These are phyloP conservation scores for Axinella damicornis DNA, from an alignment of 37 sponge, comb jelly and placozoan genomes.

Conservation along the genomic window DNA sequence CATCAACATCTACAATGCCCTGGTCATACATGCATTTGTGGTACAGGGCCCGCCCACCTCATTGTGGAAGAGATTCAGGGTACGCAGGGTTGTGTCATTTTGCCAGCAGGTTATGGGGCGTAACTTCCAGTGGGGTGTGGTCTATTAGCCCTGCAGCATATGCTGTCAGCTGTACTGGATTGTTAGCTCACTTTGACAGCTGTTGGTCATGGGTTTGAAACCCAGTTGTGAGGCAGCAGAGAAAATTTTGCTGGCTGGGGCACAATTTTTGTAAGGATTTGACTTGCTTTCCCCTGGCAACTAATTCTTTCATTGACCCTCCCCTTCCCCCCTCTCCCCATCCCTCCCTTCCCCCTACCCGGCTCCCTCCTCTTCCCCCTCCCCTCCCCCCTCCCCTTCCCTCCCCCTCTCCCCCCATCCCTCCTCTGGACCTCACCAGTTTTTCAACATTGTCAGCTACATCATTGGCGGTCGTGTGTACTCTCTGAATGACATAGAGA, in stretches of 20 bases:
- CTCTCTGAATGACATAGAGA: slow-evolving; percentile 97
- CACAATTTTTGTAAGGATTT: too few species aligned
- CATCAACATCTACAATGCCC: slow-evolving; percentile 96
- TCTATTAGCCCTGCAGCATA: too few species aligned
- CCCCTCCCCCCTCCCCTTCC: background rate
- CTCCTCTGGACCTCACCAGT: slow-evolving; percentile 47
- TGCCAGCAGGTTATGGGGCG: too few species aligned
- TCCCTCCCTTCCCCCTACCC: too few species aligned
- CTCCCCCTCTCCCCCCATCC: background rate
- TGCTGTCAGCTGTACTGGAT: too few species aligned
- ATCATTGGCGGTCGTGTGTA: slow-evolving; percentile 89
- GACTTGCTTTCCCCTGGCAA: background rate
- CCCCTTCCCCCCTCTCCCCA: background rate
- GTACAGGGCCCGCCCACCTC: slow-evolving; percentile 90
- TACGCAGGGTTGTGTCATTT: too few species aligned
- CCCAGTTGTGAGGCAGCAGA: too few species aligned
- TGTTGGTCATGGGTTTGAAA: too few species aligned
- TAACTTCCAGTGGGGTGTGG: too few species aligned
- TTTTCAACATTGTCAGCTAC: slow-evolving; percentile 86
- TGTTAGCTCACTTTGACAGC: too few species aligned
- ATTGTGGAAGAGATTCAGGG: slow-evolving; percentile 73
- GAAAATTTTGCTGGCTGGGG: too few species aligned
- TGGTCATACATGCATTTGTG: slow-evolving; percentile 96
- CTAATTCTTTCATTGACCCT: background rate
- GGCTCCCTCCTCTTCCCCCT: background rate